Base-by-base conservation (phyloP, 2,888 invertebrate species). In the Spilarctia lutea region DNA sequence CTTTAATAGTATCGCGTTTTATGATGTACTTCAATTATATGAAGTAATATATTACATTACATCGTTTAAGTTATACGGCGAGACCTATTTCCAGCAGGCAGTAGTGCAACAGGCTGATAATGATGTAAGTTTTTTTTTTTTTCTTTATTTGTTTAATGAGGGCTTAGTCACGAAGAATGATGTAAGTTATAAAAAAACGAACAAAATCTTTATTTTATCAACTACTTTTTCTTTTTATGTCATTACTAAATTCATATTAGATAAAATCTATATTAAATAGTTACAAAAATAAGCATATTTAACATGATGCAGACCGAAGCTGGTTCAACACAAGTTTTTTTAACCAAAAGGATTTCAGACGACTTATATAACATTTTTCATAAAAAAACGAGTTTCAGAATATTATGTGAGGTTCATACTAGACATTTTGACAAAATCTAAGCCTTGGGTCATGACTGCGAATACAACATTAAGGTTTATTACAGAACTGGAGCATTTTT, bases 401-500 rank as follows among this genome's bases (percentile, higher is more conserved):
- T 18, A 84, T 82, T 88, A 87, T 83, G 83, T 81, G 83, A 82
- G 79, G 83, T 79, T 76, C 67, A 71, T 75, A 80, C 81, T 81
- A 87, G 85, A 86, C 84, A 86, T 88, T 86, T 83, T 79, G 88
- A 90, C 90, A 89, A 89, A 90, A 92, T 91, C 90, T 90, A 86
- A 91, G 89, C 88, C 80, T 89, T 89, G 87, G 89, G 33, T 91
- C 91, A 88, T 81, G 84, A 85, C 83, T 86, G 82, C 85, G 84
- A 86, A 86, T 86, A 74, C 30, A 84, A 83, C 83, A 87, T 85
- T 87, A 86, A 88, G 87, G 83, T 90, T 91, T 90, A 90, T 88
- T 86, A 88, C 87, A 87, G 88, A 93, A 92, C 91, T 93, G 90
- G 91, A 92, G 91, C 91, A 89, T 90, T 93, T 92, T 90, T 85